A percentile compares a stretch with the other conserved stretches of the same genome.
Evolutionary conservation across 2,888 invertebrate genomes (phyloP).

Genomic region (Drosophila diplacantha): DNA sequence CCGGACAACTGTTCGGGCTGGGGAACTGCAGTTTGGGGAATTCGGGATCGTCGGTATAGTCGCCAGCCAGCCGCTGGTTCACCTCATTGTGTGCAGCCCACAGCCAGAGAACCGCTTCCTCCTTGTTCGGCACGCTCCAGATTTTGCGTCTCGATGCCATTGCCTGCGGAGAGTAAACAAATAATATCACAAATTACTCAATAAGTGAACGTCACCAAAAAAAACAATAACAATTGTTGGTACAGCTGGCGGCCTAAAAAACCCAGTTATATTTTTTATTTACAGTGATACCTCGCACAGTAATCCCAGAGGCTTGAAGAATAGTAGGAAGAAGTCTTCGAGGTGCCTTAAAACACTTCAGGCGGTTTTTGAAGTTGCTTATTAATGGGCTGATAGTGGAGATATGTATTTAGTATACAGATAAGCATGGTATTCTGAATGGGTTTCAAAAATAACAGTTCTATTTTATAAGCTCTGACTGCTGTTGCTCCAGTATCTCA

Average conservation of each 20-base stretch:
- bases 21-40: slow-evolving; percentile 96
- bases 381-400: not conserved
- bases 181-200: slow-evolving; percentile 6
- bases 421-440: not conserved
- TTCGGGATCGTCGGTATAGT: slow-evolving; percentile 92
- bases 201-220: slow-evolving; percentile 10
- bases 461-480: not conserved
- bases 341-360: not conserved
- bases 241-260: slow-evolving; percentile 39
- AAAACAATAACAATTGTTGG: slow-evolving; percentile 21
- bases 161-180: slow-evolving; percentile 77
- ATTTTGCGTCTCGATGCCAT: slow-evolving; percentile 88
- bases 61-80: slow-evolving; percentile 91
- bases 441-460: not conserved
- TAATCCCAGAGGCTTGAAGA: not conserved
- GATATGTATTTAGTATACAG: not conserved
- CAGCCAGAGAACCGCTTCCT: slow-evolving; percentile 92
- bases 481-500: not conserved
- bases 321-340: not conserved
- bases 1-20: slow-evolving; percentile 81
- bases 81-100: slow-evolving; percentile 97
- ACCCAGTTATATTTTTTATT: slow-evolving; percentile 2
- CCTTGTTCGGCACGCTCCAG: slow-evolving; percentile 83
- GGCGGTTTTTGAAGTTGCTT: too few species aligned
- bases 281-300: slow-evolving; percentile 6